Conservation (phyloP, 2,888 invertebrate genomes). For the Gandaritis pyraliata region DNA sequence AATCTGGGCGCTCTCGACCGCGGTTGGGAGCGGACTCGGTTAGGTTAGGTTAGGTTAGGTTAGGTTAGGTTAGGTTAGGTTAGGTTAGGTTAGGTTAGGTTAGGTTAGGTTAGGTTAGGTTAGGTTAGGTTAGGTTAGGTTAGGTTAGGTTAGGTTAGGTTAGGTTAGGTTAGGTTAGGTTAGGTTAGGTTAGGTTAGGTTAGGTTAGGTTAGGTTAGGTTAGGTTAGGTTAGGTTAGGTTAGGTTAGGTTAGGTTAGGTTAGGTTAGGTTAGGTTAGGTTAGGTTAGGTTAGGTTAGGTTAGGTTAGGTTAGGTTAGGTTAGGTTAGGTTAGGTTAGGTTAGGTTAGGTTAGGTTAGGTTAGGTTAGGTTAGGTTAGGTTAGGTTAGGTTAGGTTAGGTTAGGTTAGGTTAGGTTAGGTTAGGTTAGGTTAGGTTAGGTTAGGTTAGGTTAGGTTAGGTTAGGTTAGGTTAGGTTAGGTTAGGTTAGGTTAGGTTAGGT, state of each 20-base stretch:
- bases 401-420: slow-evolving; percentile 31
- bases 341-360: slow-evolving; percentile 36
- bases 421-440: slow-evolving; percentile 38
- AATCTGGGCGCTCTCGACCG: too few relatives aligned
- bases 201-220: slow-evolving; percentile 35
- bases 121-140: slow-evolving; percentile 22
- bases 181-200: slow-evolving; percentile 36
- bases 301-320: slow-evolving; percentile 25
- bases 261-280: slow-evolving; percentile 27
- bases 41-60: too few relatives aligned
- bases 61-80: too few relatives aligned
- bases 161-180: slow-evolving; percentile 22
- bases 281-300: slow-evolving; percentile 27
- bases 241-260: slow-evolving; percentile 14
- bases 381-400: slow-evolving; percentile 33
- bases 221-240: slow-evolving; percentile 14
- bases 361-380: slow-evolving; percentile 34
- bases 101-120: slow-evolving; percentile 17
- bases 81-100: too few relatives aligned
- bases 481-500: slow-evolving; percentile 31
- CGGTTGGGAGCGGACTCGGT: not conserved
- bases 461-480: slow-evolving; percentile 38
- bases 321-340: slow-evolving; percentile 30
- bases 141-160: slow-evolving; percentile 28
- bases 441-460: slow-evolving; percentile 36